Evolutionary conservation across 1,140 invertebrate genomes (phyloP).

Genomic region (Solen grandis): DNA sequence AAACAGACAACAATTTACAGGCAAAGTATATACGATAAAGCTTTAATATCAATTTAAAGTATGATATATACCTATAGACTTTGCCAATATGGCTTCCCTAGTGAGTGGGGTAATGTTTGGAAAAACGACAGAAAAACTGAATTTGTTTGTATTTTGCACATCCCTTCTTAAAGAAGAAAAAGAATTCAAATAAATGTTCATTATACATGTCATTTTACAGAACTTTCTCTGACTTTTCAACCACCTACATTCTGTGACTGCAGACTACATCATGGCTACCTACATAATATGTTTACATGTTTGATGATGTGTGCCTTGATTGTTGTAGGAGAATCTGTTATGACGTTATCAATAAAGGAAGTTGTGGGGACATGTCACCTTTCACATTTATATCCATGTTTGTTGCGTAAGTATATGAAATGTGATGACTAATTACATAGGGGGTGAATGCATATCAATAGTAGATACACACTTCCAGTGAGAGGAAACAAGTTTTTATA

Average conservation of each 20-base stretch:
- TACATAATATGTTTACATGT: not conserved
- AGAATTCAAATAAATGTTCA: not conserved
- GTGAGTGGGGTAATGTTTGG: too few species aligned
- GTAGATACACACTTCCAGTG: too few species aligned
- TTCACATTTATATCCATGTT: conserved; percentile 54
- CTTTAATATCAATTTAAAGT: too few species aligned
- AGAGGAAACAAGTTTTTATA: too few species aligned
- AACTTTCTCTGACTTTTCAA: not conserved
- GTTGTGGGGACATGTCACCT: conserved; percentile 45
- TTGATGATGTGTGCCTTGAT: not conserved
- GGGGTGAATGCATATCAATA: too few species aligned
- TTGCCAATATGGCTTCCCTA: too few species aligned
- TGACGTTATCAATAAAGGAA: conserved; percentile 41
- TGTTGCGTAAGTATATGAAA: conserved; percentile 33
- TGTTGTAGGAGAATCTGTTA: conserved; percentile 41
- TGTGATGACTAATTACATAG: too few species aligned
- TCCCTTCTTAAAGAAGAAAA: not conserved
- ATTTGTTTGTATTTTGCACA: not conserved
- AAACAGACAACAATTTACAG: too few species aligned
- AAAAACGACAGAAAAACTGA: not conserved
- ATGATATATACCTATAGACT: too few species aligned
- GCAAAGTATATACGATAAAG: too few species aligned
- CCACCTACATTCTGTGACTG: not conserved
- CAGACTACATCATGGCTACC: not conserved
- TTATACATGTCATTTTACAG: not conserved